Base-by-base conservation (phyloP, 2,113 vertebrate species). In the Pithys albifrons region DNA sequence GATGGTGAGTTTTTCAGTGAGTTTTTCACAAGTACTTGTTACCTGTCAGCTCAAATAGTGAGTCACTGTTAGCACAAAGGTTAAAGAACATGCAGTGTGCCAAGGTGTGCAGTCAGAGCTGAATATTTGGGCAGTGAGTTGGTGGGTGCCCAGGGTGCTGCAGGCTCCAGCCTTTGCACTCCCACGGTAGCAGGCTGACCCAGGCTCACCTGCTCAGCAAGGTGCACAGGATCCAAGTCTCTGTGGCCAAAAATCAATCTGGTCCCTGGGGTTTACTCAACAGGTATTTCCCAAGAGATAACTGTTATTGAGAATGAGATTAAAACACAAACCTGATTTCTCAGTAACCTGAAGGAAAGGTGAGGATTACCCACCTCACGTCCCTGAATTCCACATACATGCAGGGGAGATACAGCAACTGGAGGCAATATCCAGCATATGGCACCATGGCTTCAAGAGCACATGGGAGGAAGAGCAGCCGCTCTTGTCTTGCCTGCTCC, bases 361-460 rank as follows among this genome's bases (percentile, higher is more conserved):
- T 28, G 37, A 67, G 49, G 23, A 11, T 69, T 6, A 6, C 28
- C 45, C 66, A 37, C 9, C 12, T 9, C 45, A 8, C 19, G 28
- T 1, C 59, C 49, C 76, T 20, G 65, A 23, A 2, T 7, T 19
- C 18, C 70, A 45, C 35, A 3, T 2, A 10, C 7, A 0, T 0
- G 7, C 11, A 2, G 24, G 20, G 29, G 2, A 8, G 28, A n/a
- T 8, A 2, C 0, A 29, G 12, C 7, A 58, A 20, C 43, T 1
- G 4, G 14, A n/a, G 51, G 33, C 51, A n/a, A 20, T 6, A 35
- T 8, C 20, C 31, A 20, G 28, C 12, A 1, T 20, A 5, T 2
- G 19, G 41, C 24, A 9, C 20, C 16, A 1, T 3, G 27, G 45
- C 13, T 33, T 4, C 16, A 66, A n/a, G 62, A 27, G 49, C 31